These are phyloP conservation scores for Ceyx erithaca DNA, from an alignment of 2,797 vertebrate genomes.

Conservation along the genomic window DNA sequence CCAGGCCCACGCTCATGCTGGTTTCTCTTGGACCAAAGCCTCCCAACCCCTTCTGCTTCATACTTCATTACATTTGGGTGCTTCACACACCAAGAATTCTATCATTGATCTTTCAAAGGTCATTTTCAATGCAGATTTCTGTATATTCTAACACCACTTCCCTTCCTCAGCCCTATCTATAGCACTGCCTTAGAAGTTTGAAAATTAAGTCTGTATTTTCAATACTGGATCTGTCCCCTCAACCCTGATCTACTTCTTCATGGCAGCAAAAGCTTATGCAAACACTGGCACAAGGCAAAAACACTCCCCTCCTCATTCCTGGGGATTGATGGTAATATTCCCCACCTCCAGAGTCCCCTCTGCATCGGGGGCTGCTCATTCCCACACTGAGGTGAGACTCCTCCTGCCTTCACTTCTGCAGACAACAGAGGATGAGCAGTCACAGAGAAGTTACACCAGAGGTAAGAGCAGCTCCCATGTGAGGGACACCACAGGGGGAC, in stretches of 20 bases:
- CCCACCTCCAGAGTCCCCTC: background rate
- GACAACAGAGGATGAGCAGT: background rate
- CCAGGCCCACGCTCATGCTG: slow-evolving; percentile 27
- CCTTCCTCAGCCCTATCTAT: background rate
- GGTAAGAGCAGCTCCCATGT: background rate
- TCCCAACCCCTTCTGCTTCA: slow-evolving; percentile 1
- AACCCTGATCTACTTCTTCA: background rate
- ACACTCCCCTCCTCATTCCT: background rate
- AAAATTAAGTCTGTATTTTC: slow-evolving; percentile 26
- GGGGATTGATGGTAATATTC: background rate
- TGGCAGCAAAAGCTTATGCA: background rate
- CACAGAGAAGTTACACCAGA: background rate
- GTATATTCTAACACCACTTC: background rate
- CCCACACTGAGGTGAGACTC: background rate
- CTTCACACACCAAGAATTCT: background rate
- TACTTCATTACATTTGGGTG: background rate
- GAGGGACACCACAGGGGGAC: background rate
- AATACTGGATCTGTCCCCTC: background rate
- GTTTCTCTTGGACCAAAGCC: slow-evolving; percentile 39
- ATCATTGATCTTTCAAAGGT: background rate
- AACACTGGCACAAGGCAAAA: background rate
- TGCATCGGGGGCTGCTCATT: background rate
- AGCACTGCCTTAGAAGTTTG: background rate
- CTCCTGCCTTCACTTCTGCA: background rate
- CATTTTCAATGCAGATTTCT: slow-evolving; percentile 9